phyloP scores from a whole-genome alignment of 2,113 vertebrate genomes.

The Dolichotis patagonum region DNA sequence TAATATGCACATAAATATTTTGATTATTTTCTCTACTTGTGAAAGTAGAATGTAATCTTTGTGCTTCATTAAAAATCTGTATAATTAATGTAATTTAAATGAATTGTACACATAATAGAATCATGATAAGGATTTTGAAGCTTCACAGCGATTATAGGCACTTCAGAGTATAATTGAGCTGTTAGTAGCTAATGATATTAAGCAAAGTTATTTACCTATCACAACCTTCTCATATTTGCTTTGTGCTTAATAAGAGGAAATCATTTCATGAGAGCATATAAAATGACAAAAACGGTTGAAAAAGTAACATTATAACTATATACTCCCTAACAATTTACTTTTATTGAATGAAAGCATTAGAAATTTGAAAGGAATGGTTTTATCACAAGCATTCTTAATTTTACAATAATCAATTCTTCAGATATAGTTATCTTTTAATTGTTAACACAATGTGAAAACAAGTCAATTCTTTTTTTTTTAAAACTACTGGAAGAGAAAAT shows the following conservation, averaged over 20 bases:
- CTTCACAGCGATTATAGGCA: constrained; percentile 66
- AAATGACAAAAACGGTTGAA: constrained; percentile 52
- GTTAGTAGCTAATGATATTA: constrained; percentile 71
- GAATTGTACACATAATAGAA: constrained; percentile 73
- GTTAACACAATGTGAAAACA: constrained; percentile 23
- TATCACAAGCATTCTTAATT: constrained; percentile 10
- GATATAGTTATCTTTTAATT: constrained; percentile 23
- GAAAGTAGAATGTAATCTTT: constrained; percentile 67
- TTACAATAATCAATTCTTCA: background rate
- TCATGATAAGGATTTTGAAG: constrained; percentile 65
- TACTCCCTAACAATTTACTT: constrained; percentile 41
- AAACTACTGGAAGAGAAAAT: constrained; percentile 37
- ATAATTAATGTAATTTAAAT: constrained; percentile 81
- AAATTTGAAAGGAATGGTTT: constrained; percentile 43
- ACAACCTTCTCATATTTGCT: constrained; percentile 59
- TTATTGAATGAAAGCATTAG: constrained; percentile 28
- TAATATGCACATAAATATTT: constrained; percentile 78
- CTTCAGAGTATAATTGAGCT: constrained; percentile 66
- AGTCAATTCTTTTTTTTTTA: constrained; percentile 41
- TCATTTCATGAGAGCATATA: constrained; percentile 31
- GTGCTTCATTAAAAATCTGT: constrained; percentile 71
- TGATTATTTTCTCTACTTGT: constrained; percentile 74
- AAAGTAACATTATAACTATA: constrained; percentile 36
- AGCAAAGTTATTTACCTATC: constrained; percentile 70
- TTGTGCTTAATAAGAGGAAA: constrained; percentile 62